Conservation (phyloP, 2,888 invertebrate genomes). For the Callyntrura guangdongensis region DNA sequence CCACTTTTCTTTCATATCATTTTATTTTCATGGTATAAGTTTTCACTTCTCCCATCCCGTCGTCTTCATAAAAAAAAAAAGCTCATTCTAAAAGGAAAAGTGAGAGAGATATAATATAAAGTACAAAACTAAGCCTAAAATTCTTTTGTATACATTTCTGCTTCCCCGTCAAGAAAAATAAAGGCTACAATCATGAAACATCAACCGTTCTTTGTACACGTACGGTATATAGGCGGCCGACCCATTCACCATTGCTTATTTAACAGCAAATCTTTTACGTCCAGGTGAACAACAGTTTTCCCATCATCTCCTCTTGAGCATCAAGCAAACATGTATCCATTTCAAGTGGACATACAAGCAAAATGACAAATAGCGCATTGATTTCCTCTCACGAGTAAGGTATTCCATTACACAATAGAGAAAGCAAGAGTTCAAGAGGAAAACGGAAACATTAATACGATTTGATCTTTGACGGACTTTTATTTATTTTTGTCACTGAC, state of each 20-base stretch:
- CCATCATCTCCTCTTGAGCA: slow-evolving; percentile 6
- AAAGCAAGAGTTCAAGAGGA: not conserved
- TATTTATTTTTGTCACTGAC: not conserved
- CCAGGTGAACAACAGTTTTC: not conserved
- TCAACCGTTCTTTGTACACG: not conserved
- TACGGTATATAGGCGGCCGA: not conserved
- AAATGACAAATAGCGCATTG: slow-evolving; percentile 45
- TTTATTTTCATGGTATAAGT: slow-evolving; percentile 6
- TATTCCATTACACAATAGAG: slow-evolving; percentile 8
- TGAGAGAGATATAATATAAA: not conserved
- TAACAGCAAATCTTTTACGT: not conserved
- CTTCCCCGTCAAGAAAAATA: not conserved
- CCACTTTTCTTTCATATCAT: not conserved
- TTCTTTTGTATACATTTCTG: slow-evolving; percentile 6
- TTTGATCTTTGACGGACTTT: not conserved
- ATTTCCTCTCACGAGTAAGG: slow-evolving; percentile 14
- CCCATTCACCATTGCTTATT: not conserved
- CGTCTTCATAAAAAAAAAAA: not conserved
- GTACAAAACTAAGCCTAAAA: not conserved
- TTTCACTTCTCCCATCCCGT: not conserved
- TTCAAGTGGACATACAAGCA: slow-evolving; percentile 43
- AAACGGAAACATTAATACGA: not conserved
- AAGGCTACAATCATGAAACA: not conserved
- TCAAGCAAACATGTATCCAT: slow-evolving; percentile 14
- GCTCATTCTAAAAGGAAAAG: not conserved